Conservation (phyloP, 2,888 invertebrate species). For the Microplitis manilae region DNA sequence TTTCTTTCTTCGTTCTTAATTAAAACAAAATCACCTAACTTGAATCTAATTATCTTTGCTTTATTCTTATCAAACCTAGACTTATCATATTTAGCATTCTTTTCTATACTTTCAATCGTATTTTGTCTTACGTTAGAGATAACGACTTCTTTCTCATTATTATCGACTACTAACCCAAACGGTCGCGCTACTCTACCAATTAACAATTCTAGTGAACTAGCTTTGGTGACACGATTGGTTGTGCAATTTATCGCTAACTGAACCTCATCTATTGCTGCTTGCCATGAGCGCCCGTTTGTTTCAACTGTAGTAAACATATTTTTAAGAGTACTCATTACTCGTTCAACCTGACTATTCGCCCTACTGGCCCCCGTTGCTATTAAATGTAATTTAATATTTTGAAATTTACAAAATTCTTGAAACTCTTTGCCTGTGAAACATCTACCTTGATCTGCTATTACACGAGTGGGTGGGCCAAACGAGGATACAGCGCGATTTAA, state of each 20-base stretch:
- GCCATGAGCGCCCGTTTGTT: constrained; percentile 51
- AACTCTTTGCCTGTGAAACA: constrained; percentile 47
- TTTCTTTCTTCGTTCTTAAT: no score
- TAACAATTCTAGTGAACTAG: constrained; percentile 52
- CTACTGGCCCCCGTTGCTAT: constrained; percentile 55
- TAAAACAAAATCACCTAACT: no score
- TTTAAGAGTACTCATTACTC: constrained; percentile 51
- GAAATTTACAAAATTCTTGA: constrained; percentile 41
- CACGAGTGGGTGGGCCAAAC: constrained; percentile 48
- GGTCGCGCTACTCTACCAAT: constrained; percentile 48
- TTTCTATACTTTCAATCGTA: no score
- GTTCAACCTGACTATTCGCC: constrained; percentile 58
- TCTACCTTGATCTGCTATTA: constrained; percentile 46
- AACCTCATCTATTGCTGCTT: constrained; percentile 53
- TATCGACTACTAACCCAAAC: background rate
- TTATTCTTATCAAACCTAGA: no score
- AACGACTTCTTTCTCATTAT: no score
- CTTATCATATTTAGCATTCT: no score
- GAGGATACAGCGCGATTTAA: constrained; percentile 33
- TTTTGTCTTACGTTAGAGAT: no score
- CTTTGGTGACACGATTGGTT: background rate
- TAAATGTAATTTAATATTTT: constrained; percentile 47
- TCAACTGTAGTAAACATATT: constrained; percentile 47
- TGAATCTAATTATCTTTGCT: background rate
- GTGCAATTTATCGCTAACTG: constrained; percentile 58